Evolutionary conservation across 1,140 invertebrate genomes (phyloP).

Genomic region (Fopius arisanus): DNA sequence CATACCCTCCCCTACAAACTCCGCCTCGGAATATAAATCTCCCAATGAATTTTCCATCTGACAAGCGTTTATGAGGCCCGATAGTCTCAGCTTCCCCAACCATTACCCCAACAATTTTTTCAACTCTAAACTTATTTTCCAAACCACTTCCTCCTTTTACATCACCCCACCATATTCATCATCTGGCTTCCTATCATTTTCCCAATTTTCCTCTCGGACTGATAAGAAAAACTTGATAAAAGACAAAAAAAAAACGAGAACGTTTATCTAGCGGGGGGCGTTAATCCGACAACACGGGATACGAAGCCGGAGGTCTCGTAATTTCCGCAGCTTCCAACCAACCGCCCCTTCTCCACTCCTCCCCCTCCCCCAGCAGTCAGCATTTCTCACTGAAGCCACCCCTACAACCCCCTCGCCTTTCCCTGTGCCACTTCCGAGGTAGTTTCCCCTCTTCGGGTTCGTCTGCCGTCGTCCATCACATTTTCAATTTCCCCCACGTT

Average conservation of each 20-base stretch:
- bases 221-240: not conserved
- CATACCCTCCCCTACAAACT: not conserved
- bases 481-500: constrained; percentile 67
- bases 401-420: not conserved
- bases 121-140: not conserved
- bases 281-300: not conserved
- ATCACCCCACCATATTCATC: no score
- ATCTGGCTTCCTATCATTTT: not conserved
- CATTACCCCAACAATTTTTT: not conserved
- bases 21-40: not conserved
- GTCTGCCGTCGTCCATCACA: constrained; percentile 52
- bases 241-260: constrained; percentile 15
- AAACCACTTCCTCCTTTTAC: not conserved
- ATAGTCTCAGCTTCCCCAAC: not conserved
- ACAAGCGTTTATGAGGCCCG: not conserved
- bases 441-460: not conserved
- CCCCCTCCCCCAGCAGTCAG: not conserved
- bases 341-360: not conserved
- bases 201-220: not conserved
- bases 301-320: constrained; percentile 21
- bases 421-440: constrained; percentile 29
- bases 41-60: not conserved
- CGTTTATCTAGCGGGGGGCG: constrained; percentile 17
- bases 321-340: constrained; percentile 30
- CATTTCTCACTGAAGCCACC: not conserved